A percentile compares a stretch with the other conserved stretches of the same genome.
Conservation (phyloP, 53 echinoderm and acorn worm genomes). For the Stichopus horrens region DNA sequence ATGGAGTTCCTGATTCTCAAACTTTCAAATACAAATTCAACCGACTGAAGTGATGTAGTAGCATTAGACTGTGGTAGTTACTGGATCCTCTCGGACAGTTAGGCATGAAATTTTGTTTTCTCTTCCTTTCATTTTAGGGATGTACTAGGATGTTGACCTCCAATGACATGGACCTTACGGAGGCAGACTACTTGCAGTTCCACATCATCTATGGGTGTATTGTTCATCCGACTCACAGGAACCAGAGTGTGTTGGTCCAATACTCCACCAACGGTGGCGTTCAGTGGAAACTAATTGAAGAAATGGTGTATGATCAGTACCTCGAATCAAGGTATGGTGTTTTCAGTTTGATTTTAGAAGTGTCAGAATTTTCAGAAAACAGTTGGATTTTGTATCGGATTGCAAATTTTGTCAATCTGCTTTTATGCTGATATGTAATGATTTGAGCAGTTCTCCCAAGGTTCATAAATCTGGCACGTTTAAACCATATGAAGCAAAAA, state of each 20-base stretch:
- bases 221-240: constrained; percentile 56
- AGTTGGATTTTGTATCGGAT: too few relatives aligned
- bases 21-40: neutral
- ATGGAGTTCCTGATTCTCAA: neutral
- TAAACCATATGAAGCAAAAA: too few relatives aligned
- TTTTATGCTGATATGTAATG: too few relatives aligned
- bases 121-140: constrained; percentile 42
- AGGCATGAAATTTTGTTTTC: too few relatives aligned
- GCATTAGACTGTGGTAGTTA: too few relatives aligned
- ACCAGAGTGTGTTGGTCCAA: constrained; percentile 80
- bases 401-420: too few relatives aligned
- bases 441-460: too few relatives aligned
- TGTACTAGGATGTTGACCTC: constrained; percentile 75
- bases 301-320: constrained; percentile 74
- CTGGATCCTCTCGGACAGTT: too few relatives aligned
- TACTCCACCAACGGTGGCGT: constrained; percentile 89
- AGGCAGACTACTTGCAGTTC: constrained; percentile 82
- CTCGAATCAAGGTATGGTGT: constrained; percentile 60
- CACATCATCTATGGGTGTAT: constrained; percentile 84
- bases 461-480: too few relatives aligned
- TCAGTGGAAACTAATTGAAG: constrained; percentile 69
- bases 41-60: neutral
- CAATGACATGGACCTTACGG: constrained; percentile 75
- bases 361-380: neutral
- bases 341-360: too few relatives aligned